Base-by-base conservation (phyloP, 2,888 invertebrate species). In the Axea sp. region DNA sequence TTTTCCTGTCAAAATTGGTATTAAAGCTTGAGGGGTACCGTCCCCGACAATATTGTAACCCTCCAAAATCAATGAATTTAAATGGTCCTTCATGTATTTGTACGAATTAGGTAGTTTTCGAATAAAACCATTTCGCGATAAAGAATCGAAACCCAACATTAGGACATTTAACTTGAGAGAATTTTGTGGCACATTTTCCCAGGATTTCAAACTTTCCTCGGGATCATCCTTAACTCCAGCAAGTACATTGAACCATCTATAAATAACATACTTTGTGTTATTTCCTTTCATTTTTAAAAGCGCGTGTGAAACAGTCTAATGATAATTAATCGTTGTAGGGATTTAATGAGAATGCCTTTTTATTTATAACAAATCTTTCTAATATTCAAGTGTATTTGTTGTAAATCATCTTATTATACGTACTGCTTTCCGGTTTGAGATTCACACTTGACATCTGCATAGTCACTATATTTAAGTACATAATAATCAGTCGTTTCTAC, bases 81-180 rank as follows among this genome's bases (percentile, higher is more conserved):
- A 84, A 8, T 89, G 88, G 19, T 92, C 89, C 0, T 89, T 91
- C 41, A 96, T 84, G 84, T 91, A 94, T 7, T 90, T 89, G 83
- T 94, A 94, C 4, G 93, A 92, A 79, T 92, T 92, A 0, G 95
- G 95, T 78, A 96, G 88, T 14, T 73, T 73, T 9, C 96, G 89
- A 41, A 93, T 92, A 81, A 94, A 95, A 4, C 94, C 93, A 87
- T 95, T 93, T 43, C 93, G 91, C 0, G 97, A 95, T 0, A 97
- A 87, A 0, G 97, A 97, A 88, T 98, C 97, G 80, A 95, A 94
- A 0, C 96, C 96, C 75, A 96, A 92, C 89, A 96, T 95, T 0
- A 97, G 86, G 0, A 96, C 92, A 84, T 95, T 95, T 33, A 92
- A 81, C 41, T 89, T 90, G 6, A 91, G 81, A 2, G 76, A 75